Conservation (phyloP, 2,797 vertebrate genomes). For the Varecia variegata region DNA sequence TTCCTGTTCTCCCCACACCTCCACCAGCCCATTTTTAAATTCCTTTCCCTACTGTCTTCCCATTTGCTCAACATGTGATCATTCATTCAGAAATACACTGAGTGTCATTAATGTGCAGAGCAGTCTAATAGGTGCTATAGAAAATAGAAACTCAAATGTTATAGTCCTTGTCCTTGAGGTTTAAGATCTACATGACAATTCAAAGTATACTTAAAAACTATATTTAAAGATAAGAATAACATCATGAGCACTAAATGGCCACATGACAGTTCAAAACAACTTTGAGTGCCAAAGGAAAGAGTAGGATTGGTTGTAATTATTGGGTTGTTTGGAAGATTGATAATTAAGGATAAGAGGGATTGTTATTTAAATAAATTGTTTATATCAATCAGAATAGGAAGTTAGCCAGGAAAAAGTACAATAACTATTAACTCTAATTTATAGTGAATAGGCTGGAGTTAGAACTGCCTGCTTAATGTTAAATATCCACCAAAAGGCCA, state of each 20-base stretch:
- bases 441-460: background rate
- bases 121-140: background rate
- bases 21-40: background rate
- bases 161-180: background rate
- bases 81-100: background rate
- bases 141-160: background rate
- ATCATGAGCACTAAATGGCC: background rate
- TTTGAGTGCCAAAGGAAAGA: background rate
- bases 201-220: background rate
- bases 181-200: background rate
- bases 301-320: background rate
- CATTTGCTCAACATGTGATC: background rate
- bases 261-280: background rate
- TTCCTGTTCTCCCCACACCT: background rate
- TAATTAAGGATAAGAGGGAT: background rate
- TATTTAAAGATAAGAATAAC: background rate
- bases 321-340: background rate
- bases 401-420: background rate
- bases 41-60: background rate
- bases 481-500: background rate
- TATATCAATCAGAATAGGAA: background rate
- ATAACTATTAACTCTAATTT: constrained; percentile 15
- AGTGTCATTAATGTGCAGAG: background rate
- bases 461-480: background rate
- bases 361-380: background rate